These are phyloP conservation scores for Thaumatotibia leucotreta DNA, from an alignment of 1,140 invertebrate genomes.

Conservation along the genomic window DNA sequence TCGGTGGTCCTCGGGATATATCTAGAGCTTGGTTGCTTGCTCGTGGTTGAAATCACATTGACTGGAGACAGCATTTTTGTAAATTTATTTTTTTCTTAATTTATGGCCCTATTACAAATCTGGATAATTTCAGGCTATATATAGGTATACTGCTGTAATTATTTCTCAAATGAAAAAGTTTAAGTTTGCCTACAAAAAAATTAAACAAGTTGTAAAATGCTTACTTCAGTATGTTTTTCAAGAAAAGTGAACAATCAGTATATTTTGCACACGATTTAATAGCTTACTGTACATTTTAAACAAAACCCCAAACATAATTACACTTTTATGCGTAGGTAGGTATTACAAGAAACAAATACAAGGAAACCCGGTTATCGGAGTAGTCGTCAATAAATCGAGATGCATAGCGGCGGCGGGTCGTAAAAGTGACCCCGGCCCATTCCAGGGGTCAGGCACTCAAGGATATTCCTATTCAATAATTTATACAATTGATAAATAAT, in stretches of 20 bases:
- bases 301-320: no score
- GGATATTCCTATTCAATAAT: conserved; percentile 56
- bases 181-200: no score
- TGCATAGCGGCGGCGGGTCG: conserved; percentile 25
- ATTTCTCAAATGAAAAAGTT: no score
- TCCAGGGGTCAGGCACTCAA: conserved; percentile 30
- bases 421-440: conserved; percentile 41
- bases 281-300: no score
- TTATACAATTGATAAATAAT: conserved; percentile 75
- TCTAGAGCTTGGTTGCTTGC: background rate
- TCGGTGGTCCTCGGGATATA: background rate
- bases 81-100: background rate
- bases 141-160: no score
- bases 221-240: no score
- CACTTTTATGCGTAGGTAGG: no score
- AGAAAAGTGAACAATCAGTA: no score
- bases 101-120: no score
- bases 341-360: background rate
- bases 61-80: background rate
- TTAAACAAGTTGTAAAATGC: no score
- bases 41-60: background rate
- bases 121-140: no score
- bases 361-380: background rate
- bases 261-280: no score
- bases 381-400: conserved; percentile 23